phyloP scores from a whole-genome alignment of 2,113 vertebrate species.

The Sphyrna mokarran region DNA sequence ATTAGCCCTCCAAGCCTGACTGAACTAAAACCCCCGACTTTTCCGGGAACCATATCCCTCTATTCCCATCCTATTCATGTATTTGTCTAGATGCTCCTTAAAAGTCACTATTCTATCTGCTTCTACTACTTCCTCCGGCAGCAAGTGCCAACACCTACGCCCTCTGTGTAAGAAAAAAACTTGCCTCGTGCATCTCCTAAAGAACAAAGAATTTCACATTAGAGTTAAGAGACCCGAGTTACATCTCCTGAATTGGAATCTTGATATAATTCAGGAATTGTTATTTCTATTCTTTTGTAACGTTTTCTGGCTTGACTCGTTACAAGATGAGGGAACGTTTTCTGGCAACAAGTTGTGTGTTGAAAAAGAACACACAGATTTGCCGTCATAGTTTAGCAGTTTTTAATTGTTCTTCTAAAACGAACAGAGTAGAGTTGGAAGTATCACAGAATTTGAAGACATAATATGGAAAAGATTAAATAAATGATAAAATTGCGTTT shows the following conservation, averaged over 20 bases:
- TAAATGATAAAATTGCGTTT: background rate
- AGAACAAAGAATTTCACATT: background rate
- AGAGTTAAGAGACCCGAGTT: background rate
- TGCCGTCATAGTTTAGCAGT: background rate
- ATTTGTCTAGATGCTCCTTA: too few relatives aligned
- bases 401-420: background rate
- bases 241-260: background rate
- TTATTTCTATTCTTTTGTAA: background rate
- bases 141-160: too few relatives aligned
- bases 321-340: background rate
- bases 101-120: too few relatives aligned
- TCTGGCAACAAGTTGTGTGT: background rate
- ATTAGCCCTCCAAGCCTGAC: too few relatives aligned
- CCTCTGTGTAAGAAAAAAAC: too few relatives aligned
- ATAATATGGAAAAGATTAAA: background rate
- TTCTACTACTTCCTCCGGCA: too few relatives aligned
- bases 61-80: too few relatives aligned
- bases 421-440: background rate
- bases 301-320: background rate
- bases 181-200: too few relatives aligned
- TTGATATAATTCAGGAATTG: background rate
- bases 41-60: too few relatives aligned
- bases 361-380: background rate
- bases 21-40: too few relatives aligned
- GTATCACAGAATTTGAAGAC: background rate